phyloP scores from a whole-genome alignment of 2,797 vertebrate species.

The Danionella dracula region DNA sequence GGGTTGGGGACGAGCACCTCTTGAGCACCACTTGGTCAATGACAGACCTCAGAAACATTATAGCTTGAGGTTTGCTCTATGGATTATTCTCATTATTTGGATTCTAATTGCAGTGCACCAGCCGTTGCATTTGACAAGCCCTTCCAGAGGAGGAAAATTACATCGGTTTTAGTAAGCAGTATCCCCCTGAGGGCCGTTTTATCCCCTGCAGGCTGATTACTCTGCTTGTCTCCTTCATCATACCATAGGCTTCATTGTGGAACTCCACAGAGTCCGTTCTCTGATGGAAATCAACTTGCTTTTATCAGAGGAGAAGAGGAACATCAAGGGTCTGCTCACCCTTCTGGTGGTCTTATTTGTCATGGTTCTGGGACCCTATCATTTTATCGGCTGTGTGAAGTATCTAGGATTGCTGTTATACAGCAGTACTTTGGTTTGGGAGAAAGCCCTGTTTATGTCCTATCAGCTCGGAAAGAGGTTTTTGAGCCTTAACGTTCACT shows the following conservation, averaged over 20 bases:
- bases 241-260: conserved; percentile 44
- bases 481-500: conserved; percentile 48
- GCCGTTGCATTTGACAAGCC: conserved; percentile 16
- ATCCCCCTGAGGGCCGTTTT: conserved; percentile 35
- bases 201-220: conserved; percentile 45
- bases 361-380: conserved; percentile 47
- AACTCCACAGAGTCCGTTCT: conserved; percentile 45
- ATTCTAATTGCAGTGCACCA: conserved; percentile 19
- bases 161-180: conserved; percentile 45
- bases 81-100: conserved; percentile 34
- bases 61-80: conserved; percentile 25
- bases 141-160: conserved; percentile 18
- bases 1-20: too few species aligned
- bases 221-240: conserved; percentile 43
- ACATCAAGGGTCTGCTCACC: conserved; percentile 42
- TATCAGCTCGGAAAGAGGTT: conserved; percentile 37
- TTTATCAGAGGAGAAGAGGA: conserved; percentile 35
- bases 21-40: conserved; percentile 48
- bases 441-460: conserved; percentile 35
- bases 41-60: conserved; percentile 27
- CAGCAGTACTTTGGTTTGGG: conserved; percentile 30
- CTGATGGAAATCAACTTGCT: conserved; percentile 48
- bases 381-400: conserved; percentile 44
- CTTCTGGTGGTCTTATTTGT: conserved; percentile 44
- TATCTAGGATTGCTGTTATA: conserved; percentile 35